These are phyloP conservation scores for Nebria ingens DNA, from an alignment of 1,140 invertebrate genomes.

Conservation along the genomic window DNA sequence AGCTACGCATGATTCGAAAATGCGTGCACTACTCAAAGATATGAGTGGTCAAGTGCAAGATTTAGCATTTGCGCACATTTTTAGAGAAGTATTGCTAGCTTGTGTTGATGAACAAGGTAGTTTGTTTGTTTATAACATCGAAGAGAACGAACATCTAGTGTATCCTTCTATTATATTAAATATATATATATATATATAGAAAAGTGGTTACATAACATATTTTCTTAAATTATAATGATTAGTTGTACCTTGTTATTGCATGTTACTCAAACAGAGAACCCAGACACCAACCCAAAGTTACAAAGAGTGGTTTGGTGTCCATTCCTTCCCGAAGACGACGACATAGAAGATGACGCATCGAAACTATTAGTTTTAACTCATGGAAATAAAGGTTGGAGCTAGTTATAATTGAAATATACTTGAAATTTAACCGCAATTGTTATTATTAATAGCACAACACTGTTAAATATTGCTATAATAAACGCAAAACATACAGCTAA, in stretches of 20 bases:
- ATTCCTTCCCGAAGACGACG: conserved; percentile 62
- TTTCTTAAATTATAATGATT: conserved; percentile 20
- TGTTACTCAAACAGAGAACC: conserved; percentile 39
- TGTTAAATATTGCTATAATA: conserved; percentile 50
- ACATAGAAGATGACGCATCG: conserved; percentile 59
- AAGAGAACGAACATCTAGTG: conserved; percentile 46
- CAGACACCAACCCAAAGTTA: conserved; percentile 39
- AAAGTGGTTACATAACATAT: too few species aligned
- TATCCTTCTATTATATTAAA: conserved; percentile 35
- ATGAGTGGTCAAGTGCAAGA: conserved; percentile 78
- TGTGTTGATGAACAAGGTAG: conserved; percentile 76
- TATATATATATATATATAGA: conserved; percentile 19
- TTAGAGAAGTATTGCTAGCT: conserved; percentile 65
- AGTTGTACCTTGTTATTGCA: conserved; percentile 39
- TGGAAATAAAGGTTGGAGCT: conserved; percentile 51
- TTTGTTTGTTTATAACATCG: conserved; percentile 72
- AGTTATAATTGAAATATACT: neutral
- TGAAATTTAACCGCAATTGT: conserved; percentile 7
- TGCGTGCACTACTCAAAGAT: conserved; percentile 74
- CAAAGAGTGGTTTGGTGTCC: conserved; percentile 84
- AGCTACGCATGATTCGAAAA: conserved; percentile 59
- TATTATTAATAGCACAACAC: conserved; percentile 43
- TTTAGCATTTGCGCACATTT: conserved; percentile 76
- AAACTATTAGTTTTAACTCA: conserved; percentile 72
- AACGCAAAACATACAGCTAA: conserved; percentile 38